A percentile compares a stretch with the other conserved stretches of the same genome.
Evolutionary conservation across 1,140 invertebrate genomes (phyloP).

Genomic region (Caenorhabditis elegans): WBcel235 BX284605.5:12539001-12539500

Average conservation of each 20-base stretch:
- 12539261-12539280: not conserved
- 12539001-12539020: not conserved
- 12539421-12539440: not conserved
- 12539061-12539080: not conserved
- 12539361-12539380: slow-evolving; percentile 23
- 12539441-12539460: slow-evolving; percentile 16
- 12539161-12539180: not conserved
- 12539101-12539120: not conserved
- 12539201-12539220: not conserved
- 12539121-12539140: not conserved
- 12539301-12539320: slow-evolving; percentile 10
- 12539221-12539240: not conserved
- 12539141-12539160: not conserved
- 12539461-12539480: not conserved
- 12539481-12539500: not conserved
- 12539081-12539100: not conserved
- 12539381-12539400: slow-evolving; percentile 32
- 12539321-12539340: not conserved
- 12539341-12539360: slow-evolving; percentile 22
- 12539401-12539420: slow-evolving; percentile 5
- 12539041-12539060: not conserved
- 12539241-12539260: not conserved
- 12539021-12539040: not conserved
- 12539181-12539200: too few species aligned
- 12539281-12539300: slow-evolving; percentile 27